These are phyloP conservation scores for Muscina levida DNA, from an alignment of 2,888 invertebrate genomes.

Conservation along the genomic window DNA sequence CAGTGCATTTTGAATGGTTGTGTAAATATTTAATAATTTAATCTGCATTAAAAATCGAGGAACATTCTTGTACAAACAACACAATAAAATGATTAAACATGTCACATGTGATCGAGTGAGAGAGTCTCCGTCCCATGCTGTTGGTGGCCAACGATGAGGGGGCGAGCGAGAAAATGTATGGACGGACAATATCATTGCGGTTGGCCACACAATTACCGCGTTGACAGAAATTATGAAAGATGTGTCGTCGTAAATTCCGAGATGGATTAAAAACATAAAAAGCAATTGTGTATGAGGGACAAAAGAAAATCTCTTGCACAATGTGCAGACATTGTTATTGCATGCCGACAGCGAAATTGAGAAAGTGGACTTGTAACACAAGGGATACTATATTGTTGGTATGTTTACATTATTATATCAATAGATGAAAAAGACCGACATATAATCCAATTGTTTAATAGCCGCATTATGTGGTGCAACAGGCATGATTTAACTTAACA, in stretches of 20 bases:
- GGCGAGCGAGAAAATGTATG: neutral
- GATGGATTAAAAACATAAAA: neutral
- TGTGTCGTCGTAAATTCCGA: conserved; percentile 61
- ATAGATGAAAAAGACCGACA: too few relatives aligned
- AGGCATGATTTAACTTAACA: too few relatives aligned
- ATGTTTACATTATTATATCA: too few relatives aligned
- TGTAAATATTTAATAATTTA: conserved; percentile 66
- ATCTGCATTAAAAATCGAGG: conserved; percentile 48
- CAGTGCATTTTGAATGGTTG: conserved; percentile 59
- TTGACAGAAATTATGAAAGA: conserved; percentile 67
- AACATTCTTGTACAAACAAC: conserved; percentile 25
- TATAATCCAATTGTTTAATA: too few relatives aligned
- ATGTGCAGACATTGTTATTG: too few relatives aligned
- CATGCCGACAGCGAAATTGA: too few relatives aligned
- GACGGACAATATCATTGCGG: neutral
- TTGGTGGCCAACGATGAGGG: neutral
- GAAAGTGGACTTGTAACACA: too few relatives aligned
- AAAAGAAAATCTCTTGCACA: too few relatives aligned
- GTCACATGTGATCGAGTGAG: conserved; percentile 34
- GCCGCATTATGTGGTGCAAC: too few relatives aligned
- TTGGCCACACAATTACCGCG: conserved; percentile 53
- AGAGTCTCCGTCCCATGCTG: too few relatives aligned
- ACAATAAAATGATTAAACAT: conserved; percentile 53
- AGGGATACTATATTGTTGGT: too few relatives aligned
- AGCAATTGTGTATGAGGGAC: too few relatives aligned